These are phyloP conservation scores for Brassicogethes aeneus DNA, from an alignment of 2,888 invertebrate genomes.

Conservation along the genomic window DNA sequence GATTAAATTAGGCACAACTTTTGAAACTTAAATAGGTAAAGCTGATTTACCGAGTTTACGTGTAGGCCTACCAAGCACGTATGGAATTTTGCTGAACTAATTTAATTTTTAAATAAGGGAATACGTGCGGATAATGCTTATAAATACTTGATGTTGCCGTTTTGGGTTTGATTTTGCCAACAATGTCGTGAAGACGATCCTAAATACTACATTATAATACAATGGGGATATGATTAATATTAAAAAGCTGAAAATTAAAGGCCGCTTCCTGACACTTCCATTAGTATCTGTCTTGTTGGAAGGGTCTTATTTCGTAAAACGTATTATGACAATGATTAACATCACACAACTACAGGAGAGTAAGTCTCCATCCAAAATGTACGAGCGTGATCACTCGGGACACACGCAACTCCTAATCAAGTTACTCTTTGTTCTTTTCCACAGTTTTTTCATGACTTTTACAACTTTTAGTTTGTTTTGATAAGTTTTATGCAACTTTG, in stretches of 20 bases:
- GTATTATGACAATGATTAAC: conserved; percentile 10
- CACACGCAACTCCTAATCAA: conserved; percentile 9
- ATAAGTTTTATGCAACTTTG: background rate
- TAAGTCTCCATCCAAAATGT: conserved; percentile 5
- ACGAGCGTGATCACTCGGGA: conserved; percentile 6
- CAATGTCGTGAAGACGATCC: no score
- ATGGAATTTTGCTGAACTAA: background rate
- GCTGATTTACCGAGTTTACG: no score
- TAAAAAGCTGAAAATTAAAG: background rate
- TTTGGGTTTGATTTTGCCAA: no score
- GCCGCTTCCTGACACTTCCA: background rate
- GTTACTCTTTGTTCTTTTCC: conserved; percentile 7
- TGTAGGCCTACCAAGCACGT: background rate
- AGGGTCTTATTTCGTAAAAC: conserved; percentile 26
- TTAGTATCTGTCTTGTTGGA: conserved; percentile 1
- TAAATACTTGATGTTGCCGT: no score
- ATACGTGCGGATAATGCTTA: no score
- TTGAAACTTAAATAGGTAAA: background rate
- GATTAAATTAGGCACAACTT: background rate
- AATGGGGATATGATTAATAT: background rate
- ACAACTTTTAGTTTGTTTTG: background rate
- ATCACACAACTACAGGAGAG: background rate
- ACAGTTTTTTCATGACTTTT: background rate
- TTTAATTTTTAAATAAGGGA: no score
- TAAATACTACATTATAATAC: no score